Percentiles rank a stretch among this genome's conserved stretches.
Evolutionary conservation across 2,113 vertebrate genomes (phyloP).

Genomic region (Pimephales promelas): DNA sequence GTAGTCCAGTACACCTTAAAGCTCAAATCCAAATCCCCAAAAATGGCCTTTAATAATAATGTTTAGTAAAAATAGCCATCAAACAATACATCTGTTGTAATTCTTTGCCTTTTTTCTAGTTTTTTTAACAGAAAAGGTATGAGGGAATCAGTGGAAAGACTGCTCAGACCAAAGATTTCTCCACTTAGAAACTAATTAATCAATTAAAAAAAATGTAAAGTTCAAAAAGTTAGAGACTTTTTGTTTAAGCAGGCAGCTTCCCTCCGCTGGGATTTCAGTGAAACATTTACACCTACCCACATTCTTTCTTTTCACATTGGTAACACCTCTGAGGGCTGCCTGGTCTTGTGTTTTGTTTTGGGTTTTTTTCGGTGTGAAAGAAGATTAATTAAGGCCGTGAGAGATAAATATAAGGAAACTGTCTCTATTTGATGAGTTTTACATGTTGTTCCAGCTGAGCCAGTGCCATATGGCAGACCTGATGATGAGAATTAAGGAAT

Average conservation of each 20-base stretch:
- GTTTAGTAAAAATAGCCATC: neutral
- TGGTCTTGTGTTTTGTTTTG: slow-evolving; percentile 63
- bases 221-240: neutral
- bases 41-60: neutral
- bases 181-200: neutral
- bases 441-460: neutral
- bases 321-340: slow-evolving; percentile 54
- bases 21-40: neutral
- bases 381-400: slow-evolving; percentile 61
- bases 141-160: neutral
- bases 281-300: neutral
- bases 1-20: neutral
- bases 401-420: slow-evolving; percentile 28
- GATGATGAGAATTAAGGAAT: slow-evolving; percentile 19
- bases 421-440: slow-evolving; percentile 4
- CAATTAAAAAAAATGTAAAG: neutral
- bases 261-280: neutral
- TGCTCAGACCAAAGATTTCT: neutral
- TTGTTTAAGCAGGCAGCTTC: neutral
- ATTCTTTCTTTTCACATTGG: slow-evolving; percentile 50
- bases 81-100: neutral
- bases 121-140: neutral
- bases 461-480: neutral
- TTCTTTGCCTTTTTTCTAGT: neutral
- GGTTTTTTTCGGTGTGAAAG: slow-evolving; percentile 59